These are phyloP conservation scores for Leptodactylus fuscus DNA, from an alignment of 2,113 vertebrate species.

Conservation along the genomic window DNA sequence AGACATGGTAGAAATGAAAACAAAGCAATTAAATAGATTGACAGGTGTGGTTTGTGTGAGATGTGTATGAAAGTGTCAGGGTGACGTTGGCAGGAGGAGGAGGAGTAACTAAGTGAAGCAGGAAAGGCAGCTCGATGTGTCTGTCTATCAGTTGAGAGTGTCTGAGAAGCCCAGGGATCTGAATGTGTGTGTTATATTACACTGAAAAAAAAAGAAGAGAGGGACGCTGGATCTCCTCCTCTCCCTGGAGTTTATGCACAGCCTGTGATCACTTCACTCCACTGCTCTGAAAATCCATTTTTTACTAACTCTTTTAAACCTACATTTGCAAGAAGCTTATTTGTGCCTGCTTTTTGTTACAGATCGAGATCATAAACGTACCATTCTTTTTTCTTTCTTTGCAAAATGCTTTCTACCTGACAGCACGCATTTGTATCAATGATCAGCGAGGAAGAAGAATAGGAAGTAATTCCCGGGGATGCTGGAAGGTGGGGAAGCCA, in stretches of 20 bases:
- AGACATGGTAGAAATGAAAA: conserved; percentile 70
- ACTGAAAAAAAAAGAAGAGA: conserved; percentile 84
- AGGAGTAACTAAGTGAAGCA: conserved; percentile 93
- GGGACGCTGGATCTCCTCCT: conserved; percentile 81
- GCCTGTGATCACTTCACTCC: conserved; percentile 80
- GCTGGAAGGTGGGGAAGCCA: conserved; percentile 88
- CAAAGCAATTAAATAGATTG: conserved; percentile 97
- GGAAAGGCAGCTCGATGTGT: conserved; percentile 98
- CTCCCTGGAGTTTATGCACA: conserved; percentile 82
- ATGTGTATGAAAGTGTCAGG: conserved; percentile 95
- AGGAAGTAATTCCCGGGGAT: conserved; percentile 83
- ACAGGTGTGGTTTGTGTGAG: conserved; percentile 94
- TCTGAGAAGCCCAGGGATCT: conserved; percentile 91
- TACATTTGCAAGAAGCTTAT: conserved; percentile 31
- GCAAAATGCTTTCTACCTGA: conserved; percentile 65
- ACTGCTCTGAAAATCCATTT: conserved; percentile 82
- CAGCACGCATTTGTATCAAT: conserved; percentile 81
- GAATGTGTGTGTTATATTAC: conserved; percentile 89
- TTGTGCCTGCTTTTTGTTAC: conserved; percentile 71
- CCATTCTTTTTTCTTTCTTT: conserved; percentile 23
- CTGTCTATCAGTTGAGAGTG: conserved; percentile 99
- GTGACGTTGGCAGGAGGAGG: conserved; percentile 91
- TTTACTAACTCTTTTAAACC: conserved; percentile 64
- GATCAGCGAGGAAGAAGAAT: conserved; percentile 71
- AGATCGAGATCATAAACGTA: conserved; percentile 74